A percentile compares a stretch with the other conserved stretches of the same genome.
phyloP scores from a whole-genome alignment of 2,888 invertebrate species.

The Eulithis testata region DNA sequence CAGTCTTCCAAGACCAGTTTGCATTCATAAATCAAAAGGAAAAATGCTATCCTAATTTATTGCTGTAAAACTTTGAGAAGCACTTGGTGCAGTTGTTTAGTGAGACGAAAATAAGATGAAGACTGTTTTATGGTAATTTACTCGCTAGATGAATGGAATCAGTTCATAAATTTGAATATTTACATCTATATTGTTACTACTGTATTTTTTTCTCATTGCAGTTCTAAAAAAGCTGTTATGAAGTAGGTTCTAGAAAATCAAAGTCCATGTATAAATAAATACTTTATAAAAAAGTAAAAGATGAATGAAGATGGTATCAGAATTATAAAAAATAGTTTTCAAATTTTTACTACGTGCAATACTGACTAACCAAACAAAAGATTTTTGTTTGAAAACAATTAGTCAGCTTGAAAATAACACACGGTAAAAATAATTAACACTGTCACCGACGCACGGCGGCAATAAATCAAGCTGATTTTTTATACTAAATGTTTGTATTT shows the following conservation, averaged over 20 bases:
- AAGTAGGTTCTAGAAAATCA: no score
- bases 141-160: no score
- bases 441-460: conserved; percentile 33
- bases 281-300: no score
- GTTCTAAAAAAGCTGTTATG: no score
- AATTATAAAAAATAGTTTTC: no score
- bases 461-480: conserved; percentile 43
- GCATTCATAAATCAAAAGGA: conserved; percentile 55
- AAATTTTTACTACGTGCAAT: no score
- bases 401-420: conserved; percentile 12
- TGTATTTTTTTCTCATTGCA: no score
- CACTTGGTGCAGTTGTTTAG: conserved; percentile 46
- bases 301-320: no score
- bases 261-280: no score
- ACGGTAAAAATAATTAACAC: conserved; percentile 37
- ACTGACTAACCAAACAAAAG: no score
- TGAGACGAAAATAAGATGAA: background rate
- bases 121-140: background rate
- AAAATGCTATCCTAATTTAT: conserved; percentile 58
- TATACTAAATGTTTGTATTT: conserved; percentile 53
- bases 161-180: no score
- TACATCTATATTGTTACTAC: no score
- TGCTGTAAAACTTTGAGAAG: conserved; percentile 47
- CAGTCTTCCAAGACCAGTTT: conserved; percentile 47
- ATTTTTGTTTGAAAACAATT: background rate